Base-by-base conservation (phyloP, 2,888 invertebrate species). In the Chalcis sispes region DNA sequence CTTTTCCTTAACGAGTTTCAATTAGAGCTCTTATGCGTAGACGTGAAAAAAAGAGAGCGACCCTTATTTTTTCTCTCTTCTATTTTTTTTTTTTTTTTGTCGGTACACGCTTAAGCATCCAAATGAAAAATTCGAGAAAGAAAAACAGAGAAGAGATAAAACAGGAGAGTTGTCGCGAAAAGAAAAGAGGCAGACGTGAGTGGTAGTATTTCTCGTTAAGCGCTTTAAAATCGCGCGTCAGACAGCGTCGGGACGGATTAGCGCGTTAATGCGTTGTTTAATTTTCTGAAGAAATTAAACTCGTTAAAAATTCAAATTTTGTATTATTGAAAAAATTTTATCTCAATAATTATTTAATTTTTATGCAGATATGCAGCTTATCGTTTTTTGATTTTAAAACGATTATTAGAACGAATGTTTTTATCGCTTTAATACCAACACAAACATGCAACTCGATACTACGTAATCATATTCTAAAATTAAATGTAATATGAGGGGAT, bases 211-310 rank as follows among this genome's bases (percentile, higher is more conserved):
- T 81, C 79, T 77, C 79, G 80, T 80, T 81, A 80, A 82, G 80
- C 81, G 79, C 79, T 81, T 81, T 81, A 81, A 81, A 81, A 81
- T 81, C 80, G 80, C 80, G 58, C 64, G 64, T 64, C 75, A 75
- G 70, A 64, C 64, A 69, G 77, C 74, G 70, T 79, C 1, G 80
- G 79, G 80, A 76, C 79, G 80, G 81, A 82, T 82, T 81, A 82
- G 81, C 80, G 77, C 23, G 69, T 78, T 78, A 75, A 59, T 73
- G 75, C 73, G 78, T 80, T 77, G 75, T 70, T 65, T 77, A 52
- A 8, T 66, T 70, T 64, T 58, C 62, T 36, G 50, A 59, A 77
- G 48, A 64, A 62, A 69, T 69, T 52, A 4, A 58, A 27, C 27
- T 56, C 27, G 29, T 67, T 70, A 64, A 52, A 64, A 27, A 8